These are phyloP conservation scores for Alosa sapidissima DNA, from an alignment of 2,797 vertebrate genomes.

Conservation along the genomic window DNA sequence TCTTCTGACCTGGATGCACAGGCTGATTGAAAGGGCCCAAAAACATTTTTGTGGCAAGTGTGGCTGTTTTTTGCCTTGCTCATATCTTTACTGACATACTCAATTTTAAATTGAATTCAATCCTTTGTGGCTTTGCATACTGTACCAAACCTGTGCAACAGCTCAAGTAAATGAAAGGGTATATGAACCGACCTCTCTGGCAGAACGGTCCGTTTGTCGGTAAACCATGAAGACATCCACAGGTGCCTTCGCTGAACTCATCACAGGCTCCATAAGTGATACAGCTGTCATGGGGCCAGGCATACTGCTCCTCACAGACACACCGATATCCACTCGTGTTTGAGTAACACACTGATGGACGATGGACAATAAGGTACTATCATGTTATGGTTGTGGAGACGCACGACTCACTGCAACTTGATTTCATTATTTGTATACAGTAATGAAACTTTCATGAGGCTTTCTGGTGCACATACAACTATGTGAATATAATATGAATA, in stretches of 20 bases:
- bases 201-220: conserved; percentile 70
- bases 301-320: conserved; percentile 73
- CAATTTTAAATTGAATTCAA: too few relatives aligned
- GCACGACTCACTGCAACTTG: not conserved
- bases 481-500: too few relatives aligned
- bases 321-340: conserved; percentile 65
- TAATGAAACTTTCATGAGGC: not conserved
- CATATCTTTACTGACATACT: too few relatives aligned
- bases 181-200: conserved; percentile 61
- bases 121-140: too few relatives aligned
- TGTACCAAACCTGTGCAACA: too few relatives aligned
- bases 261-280: conserved; percentile 56
- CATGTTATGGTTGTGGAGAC: not conserved
- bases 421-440: not conserved
- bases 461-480: too few relatives aligned
- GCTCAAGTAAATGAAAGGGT: too few relatives aligned
- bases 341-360: conserved; percentile 72
- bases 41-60: too few relatives aligned
- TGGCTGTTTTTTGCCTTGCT: too few relatives aligned
- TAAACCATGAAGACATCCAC: conserved; percentile 63
- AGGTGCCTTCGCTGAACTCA: conserved; percentile 44
- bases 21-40: too few relatives aligned
- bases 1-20: too few relatives aligned
- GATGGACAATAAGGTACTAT: not conserved
- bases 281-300: conserved; percentile 72